A percentile compares a stretch with the other conserved stretches of the same genome.
Conservation (phyloP, 2,797 vertebrate species). For the Mormyrops boulengeri region DNA sequence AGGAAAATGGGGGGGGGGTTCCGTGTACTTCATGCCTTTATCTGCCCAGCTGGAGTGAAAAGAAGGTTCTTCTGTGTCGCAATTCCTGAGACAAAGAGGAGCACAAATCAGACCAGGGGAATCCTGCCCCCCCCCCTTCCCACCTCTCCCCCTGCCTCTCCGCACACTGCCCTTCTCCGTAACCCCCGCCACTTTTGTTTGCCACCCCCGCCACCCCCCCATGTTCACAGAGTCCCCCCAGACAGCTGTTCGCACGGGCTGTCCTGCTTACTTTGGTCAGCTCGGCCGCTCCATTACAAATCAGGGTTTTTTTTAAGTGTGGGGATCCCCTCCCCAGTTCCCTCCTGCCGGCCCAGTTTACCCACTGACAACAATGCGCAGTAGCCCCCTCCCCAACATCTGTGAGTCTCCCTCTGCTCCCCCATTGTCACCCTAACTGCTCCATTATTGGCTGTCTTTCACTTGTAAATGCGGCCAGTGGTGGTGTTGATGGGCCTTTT, state of each 20-base stretch:
- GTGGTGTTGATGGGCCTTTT: constrained; percentile 51
- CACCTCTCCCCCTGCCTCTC: constrained; percentile 42
- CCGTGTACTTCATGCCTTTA: constrained; percentile 10
- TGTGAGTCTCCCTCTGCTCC: constrained; percentile 75
- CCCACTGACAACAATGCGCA: constrained; percentile 80
- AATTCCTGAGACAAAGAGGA: constrained; percentile 18
- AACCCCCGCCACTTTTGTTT: constrained; percentile 38
- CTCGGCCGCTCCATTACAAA: constrained; percentile 68
- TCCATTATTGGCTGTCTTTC: constrained; percentile 77
- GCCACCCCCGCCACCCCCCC: constrained; percentile 57
- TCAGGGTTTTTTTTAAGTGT: constrained; percentile 59
- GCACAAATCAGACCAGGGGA: constrained; percentile 29
- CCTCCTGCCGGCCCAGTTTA: constrained; percentile 44
- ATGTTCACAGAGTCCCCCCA: constrained; percentile 61
- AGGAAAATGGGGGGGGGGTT: not conserved
- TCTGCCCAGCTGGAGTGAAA: constrained; percentile 25
- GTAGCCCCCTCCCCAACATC: constrained; percentile 66
- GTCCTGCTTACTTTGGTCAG: constrained; percentile 56
- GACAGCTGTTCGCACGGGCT: constrained; percentile 73
- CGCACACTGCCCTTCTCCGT: constrained; percentile 45
- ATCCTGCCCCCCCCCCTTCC: constrained; percentile 34
- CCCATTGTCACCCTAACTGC: constrained; percentile 79
- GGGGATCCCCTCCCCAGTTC: constrained; percentile 36
- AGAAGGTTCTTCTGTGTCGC: constrained; percentile 7
- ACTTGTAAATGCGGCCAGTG: constrained; percentile 74